Conservation (phyloP, 2,888 invertebrate species). For the Callyntrura sp. region DNA sequence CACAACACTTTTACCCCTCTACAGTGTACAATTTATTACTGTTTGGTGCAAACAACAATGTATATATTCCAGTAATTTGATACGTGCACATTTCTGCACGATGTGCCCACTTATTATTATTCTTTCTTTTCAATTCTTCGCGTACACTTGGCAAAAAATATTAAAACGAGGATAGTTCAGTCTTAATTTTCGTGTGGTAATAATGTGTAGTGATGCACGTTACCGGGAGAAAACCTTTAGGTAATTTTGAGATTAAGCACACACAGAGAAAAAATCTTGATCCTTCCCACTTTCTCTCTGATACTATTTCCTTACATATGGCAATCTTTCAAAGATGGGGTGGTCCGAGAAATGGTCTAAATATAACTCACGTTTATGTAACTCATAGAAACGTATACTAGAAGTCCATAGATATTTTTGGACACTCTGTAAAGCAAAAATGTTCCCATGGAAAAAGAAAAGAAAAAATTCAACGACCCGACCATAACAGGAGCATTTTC, state of each 20-base stretch:
- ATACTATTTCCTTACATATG: not conserved
- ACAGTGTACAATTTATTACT: not conserved
- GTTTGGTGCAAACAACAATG: not conserved
- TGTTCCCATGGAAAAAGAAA: not conserved
- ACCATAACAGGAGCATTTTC: no score
- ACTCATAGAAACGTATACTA: no score
- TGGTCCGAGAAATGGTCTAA: no score
- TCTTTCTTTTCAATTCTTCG: not conserved
- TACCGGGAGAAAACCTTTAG: not conserved
- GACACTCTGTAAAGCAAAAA: no score
- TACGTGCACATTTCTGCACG: not conserved
- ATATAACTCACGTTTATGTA: no score
- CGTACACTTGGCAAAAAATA: constrained; percentile 18
- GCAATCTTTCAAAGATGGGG: no score
- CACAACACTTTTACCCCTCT: not conserved
- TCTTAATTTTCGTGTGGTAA: constrained; percentile 11
- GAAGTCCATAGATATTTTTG: no score
- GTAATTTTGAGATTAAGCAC: constrained; percentile 60
- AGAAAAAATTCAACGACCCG: not conserved
- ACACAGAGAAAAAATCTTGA: constrained; percentile 12
- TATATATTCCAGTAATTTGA: not conserved
- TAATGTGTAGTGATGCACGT: not conserved
- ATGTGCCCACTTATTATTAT: constrained; percentile 20
- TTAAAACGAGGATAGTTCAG: constrained; percentile 44
- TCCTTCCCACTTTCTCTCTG: not conserved